These are phyloP conservation scores for Spisula subtruncata DNA, from an alignment of 2,888 invertebrate species.

Conservation along the genomic window DNA sequence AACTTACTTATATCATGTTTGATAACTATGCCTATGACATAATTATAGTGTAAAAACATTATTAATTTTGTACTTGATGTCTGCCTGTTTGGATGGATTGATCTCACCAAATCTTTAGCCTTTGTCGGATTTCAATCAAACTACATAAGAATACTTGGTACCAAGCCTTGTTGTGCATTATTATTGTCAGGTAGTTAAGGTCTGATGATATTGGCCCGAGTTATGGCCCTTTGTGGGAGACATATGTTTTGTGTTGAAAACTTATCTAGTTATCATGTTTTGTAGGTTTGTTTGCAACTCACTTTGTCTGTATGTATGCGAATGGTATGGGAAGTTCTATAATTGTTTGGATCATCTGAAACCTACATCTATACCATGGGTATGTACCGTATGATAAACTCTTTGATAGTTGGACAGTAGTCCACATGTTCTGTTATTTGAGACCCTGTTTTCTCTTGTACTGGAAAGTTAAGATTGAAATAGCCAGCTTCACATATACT, in stretches of 20 bases:
- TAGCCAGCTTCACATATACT: not conserved
- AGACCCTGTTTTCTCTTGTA: no score
- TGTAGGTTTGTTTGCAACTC: slow-evolving; percentile 65
- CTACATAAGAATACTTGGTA: not conserved
- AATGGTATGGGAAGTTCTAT: slow-evolving; percentile 60
- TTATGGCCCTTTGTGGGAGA: not conserved
- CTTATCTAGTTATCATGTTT: not conserved
- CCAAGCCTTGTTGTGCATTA: not conserved
- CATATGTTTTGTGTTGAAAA: no score
- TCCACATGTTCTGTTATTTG: no score
- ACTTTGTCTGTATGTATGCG: slow-evolving; percentile 53
- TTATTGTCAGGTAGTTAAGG: not conserved
- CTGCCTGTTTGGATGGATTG: no score
- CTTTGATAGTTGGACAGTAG: not conserved
- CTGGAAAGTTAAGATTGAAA: not conserved
- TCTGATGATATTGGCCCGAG: not conserved
- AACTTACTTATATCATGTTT: no score
- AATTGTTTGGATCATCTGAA: slow-evolving; percentile 43
- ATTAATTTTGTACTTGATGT: no score
- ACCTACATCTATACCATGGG: slow-evolving; percentile 61
- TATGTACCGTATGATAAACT: slow-evolving; percentile 21
- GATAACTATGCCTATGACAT: no score
- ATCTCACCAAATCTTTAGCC: no score
- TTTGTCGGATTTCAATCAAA: no score
- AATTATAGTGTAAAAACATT: no score